Evolutionary conservation across 2,113 vertebrate genomes (phyloP).

Genomic region (Mastomys coucha): DNA sequence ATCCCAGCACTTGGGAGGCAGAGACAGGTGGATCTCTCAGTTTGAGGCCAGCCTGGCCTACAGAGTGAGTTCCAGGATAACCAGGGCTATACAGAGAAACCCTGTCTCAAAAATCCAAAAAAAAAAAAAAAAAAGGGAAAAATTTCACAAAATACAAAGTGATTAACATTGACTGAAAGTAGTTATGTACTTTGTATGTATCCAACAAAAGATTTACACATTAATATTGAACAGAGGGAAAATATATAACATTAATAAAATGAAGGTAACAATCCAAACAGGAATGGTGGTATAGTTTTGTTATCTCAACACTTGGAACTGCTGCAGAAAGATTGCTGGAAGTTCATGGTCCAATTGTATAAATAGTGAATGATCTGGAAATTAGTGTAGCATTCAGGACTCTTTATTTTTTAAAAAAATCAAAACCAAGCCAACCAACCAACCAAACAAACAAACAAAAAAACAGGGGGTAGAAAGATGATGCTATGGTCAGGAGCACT

Average conservation of each 20-base stretch:
- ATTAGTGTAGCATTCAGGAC: background rate
- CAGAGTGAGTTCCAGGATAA: no score
- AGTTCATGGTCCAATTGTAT: background rate
- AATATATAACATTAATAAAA: background rate
- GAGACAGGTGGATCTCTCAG: no score
- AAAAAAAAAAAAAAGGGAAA: no score
- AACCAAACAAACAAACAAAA: background rate
- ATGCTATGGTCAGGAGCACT: background rate
- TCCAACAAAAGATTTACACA: background rate
- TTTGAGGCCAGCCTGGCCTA: no score
- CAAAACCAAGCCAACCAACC: background rate
- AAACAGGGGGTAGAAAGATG: background rate
- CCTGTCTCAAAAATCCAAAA: no score
- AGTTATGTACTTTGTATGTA: no score
- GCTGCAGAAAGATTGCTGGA: background rate
- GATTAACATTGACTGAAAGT: background rate
- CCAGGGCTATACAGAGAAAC: no score
- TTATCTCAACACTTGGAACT: background rate
- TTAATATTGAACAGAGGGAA: background rate
- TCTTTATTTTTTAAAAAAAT: background rate
- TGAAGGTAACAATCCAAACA: background rate
- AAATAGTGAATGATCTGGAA: background rate
- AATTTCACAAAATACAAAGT: background rate
- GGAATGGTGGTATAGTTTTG: no score
- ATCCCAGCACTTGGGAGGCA: no score